Base-by-base conservation (phyloP, 2,888 invertebrate species). In the Idaea biselata region DNA sequence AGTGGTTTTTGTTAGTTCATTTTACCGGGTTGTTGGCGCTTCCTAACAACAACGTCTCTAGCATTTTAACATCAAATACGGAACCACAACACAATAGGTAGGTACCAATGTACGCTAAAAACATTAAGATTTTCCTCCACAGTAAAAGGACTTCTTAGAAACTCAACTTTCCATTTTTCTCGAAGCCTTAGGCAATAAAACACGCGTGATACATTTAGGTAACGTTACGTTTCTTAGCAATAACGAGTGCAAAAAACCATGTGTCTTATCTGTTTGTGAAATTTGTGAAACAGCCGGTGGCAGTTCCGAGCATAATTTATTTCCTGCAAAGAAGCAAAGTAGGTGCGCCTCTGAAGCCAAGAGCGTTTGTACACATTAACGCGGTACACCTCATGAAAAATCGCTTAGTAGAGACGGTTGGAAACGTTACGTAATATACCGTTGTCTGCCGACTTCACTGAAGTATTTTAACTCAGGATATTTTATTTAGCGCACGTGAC, bases 331-430 rank as follows among this genome's bases (percentile, higher is more conserved):
- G 86, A 88, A 88, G 89, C 84, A 85, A 86, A 89, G 89, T 69
- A 68, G 68, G 67, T 87, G 86, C 85, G 87, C 85, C 83, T 78
- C 80, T 76, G 82, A 85, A 86, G 84, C 86, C 85, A 83, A 82
- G 81, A 84, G 82, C 86, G 87, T 89, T 88, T 86, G 91, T 91
- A 89, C 87, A 90, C 91, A 90, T 90, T 91, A 91, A 88, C 89
- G 87, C 77, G 80, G 84, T 77, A 79, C 80, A 84, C 85, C 89
- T 90, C 90, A 89, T 91, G 91, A 91, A 90, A 90, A 90, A 91
- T 90, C 89, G 91, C 88, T 91, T 91, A 90, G 85, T 83, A 82
- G 81, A 83, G 80, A 78, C 78, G 84, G 79, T 77, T 74, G 78
- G 84, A 81, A 80, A 78, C 75, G 72, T 78, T 75, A 78, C 69